phyloP scores from a whole-genome alignment of 2,888 invertebrate genomes.

The Didymodactylos carnosus region DNA sequence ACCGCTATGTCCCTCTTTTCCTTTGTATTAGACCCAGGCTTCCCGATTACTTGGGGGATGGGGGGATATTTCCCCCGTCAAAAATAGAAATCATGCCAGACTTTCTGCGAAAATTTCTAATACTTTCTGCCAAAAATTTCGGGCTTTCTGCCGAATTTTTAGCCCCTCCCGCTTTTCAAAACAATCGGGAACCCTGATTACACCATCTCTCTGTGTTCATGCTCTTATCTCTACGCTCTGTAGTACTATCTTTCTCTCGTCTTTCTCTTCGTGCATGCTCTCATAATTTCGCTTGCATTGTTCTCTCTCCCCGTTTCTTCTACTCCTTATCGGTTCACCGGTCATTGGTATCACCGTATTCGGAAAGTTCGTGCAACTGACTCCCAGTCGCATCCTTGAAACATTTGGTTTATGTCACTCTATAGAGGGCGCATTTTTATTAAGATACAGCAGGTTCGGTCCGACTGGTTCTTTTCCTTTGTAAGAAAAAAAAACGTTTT shows the following conservation, averaged over 20 bases:
- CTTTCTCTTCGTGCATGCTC: no score
- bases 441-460: neutral
- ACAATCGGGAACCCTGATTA: neutral
- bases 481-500: neutral
- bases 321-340: no score
- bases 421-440: neutral
- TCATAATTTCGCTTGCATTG: no score
- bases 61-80: neutral
- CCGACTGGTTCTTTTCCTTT: neutral
- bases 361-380: neutral
- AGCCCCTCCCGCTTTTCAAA: neutral
- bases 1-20: no score
- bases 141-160: neutral
- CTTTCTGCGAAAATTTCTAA: neutral
- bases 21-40: no score
- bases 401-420: neutral
- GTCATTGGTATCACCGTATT: neutral
- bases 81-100: neutral
- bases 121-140: neutral
- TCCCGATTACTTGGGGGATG: neutral
- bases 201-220: no score
- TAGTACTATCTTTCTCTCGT: no score
- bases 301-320: no score
- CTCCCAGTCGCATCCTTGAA: neutral
- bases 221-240: no score